Evolutionary conservation across 2,888 invertebrate genomes (phyloP), one percentile per base, ranked within the genome.

Genomic region (Cryptocephalus moraei): DNA sequence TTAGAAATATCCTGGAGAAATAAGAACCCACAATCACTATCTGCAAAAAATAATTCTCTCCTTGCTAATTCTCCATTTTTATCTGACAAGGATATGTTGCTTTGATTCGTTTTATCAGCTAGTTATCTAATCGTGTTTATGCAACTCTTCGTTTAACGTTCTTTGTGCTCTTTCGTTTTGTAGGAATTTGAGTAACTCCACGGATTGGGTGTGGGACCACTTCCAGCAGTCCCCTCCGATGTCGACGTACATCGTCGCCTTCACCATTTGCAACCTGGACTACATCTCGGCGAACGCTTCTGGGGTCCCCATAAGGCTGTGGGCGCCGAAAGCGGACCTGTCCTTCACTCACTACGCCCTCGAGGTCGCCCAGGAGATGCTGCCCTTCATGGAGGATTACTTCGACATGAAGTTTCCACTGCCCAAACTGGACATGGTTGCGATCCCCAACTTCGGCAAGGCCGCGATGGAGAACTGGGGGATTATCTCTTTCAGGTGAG

Each of bases 181-280:
- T 56, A 75, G 73, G 46, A 62, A 63, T 6, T 22, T 22, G 22
- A 22, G 22, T 42, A 68, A 70, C n/a, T 63, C 70, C 10, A 76
- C 44, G 1, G 60, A 54, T 22, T 84, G 76, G 73, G 73, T 78
- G 0, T 78, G 76, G 64, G 85, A 85, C 58, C 75, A 79, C 51
- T 86, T 80, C 57, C 65, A 76, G 49, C 72, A 69, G 42, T 78
- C 83, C 1, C 79, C 81, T 1, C 77, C 77, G 44, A 88, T 89
- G 86, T 80, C 86, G 36, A 84, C 87, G 0, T 86, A 88, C 64
- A 70, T 86, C 36, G 78, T 87, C 4, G 86, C 86, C 1, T 79
- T 81, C 58, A 65, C 67, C 1, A 58, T 71, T 31, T 63, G 62
- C 43, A 65, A 68, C 50, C 66, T 68, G 52, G 58, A 62, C 41